These are phyloP conservation scores for Agelas oroides DNA, from an alignment of 37 sponge, comb jelly and placozoan species.

Conservation along the genomic window DNA sequence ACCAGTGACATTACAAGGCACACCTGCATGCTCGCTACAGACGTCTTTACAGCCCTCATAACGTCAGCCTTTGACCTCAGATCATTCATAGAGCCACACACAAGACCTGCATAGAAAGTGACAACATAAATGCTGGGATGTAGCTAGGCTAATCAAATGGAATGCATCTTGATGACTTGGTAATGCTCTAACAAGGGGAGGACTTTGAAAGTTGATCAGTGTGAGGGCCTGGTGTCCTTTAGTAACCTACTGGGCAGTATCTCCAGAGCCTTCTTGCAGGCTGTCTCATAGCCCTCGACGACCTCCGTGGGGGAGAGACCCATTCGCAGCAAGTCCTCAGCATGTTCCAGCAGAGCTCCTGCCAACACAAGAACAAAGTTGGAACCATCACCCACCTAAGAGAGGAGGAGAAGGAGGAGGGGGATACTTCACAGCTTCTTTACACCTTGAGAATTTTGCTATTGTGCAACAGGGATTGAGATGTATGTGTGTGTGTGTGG, in stretches of 20 bases:
- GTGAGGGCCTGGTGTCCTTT: too few species aligned
- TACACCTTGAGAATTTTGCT: too few species aligned
- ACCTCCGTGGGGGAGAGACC: constrained; percentile 96
- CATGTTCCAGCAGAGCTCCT: constrained; percentile 91
- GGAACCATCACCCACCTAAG: constrained; percentile 95
- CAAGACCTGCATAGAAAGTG: constrained; percentile 63
- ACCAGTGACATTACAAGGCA: too few species aligned
- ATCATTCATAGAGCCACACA: constrained; percentile 67
- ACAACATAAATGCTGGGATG: too few species aligned
- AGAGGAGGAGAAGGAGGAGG: background rate
- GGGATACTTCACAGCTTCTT: too few species aligned
- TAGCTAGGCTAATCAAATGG: too few species aligned
- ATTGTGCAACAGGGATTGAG: too few species aligned
- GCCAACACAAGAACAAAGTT: constrained; percentile 96
- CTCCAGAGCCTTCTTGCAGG: constrained; percentile 73
- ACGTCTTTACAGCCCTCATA: constrained; percentile 66
- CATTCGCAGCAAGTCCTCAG: constrained; percentile 91
- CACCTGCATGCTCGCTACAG: constrained; percentile 89
- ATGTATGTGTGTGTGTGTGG: too few species aligned
- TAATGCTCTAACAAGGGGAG: too few species aligned
- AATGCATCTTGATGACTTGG: too few species aligned
- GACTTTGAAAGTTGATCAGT: too few species aligned
- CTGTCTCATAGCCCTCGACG: constrained; percentile 92
- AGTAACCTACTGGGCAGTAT: constrained; percentile 74
- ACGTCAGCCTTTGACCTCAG: constrained; percentile 69